These are phyloP conservation scores for Eurytoma californica DNA, from an alignment of 2,888 invertebrate genomes.

Conservation along the genomic window DNA sequence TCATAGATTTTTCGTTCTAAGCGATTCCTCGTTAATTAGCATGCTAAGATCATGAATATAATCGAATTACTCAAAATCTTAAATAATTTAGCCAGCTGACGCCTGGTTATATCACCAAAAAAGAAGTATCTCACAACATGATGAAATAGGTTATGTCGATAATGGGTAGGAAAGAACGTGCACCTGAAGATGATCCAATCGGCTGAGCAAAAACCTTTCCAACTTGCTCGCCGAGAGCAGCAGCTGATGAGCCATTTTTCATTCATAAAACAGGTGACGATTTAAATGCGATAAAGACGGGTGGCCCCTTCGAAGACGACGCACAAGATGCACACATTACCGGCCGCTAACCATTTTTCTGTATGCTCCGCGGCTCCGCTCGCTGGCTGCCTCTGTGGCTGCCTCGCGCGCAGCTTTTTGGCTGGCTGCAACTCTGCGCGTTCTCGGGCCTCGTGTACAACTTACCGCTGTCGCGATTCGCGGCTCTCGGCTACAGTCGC, in stretches of 20 bases:
- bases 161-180: constrained; percentile 53
- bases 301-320: constrained; percentile 22
- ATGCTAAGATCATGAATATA: neutral
- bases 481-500: neutral
- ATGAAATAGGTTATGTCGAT: constrained; percentile 65
- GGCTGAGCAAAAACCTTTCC: constrained; percentile 76
- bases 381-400: neutral
- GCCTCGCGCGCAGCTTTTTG: neutral
- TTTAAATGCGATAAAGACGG: constrained; percentile 19
- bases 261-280: constrained; percentile 32
- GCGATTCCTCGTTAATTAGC: neutral
- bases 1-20: no score
- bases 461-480: no score
- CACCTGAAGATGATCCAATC: constrained; percentile 73
- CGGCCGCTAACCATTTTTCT: constrained; percentile 41
- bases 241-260: constrained; percentile 80
- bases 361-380: neutral
- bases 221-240: constrained; percentile 78
- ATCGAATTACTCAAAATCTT: neutral
- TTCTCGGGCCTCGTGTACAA: no score
- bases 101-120: constrained; percentile 49
- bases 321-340: constrained; percentile 35
- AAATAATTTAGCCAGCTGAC: neutral
- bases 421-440: neutral
- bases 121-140: constrained; percentile 50